phyloP scores from a whole-genome alignment of 2,113 vertebrate genomes.

The Microcebus ravelobensis region DNA sequence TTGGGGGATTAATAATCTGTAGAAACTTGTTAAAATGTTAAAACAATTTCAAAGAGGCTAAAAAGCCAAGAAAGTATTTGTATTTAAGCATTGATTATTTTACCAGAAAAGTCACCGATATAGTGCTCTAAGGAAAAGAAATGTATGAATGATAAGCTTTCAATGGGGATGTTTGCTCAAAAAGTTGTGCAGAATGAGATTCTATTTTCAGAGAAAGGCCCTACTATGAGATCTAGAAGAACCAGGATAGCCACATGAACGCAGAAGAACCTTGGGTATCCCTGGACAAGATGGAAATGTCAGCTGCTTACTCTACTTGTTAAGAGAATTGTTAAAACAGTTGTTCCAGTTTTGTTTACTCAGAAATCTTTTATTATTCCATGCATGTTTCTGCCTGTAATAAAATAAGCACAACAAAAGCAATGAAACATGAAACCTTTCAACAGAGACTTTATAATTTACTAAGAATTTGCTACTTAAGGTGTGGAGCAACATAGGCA shows the following conservation, averaged over 20 bases:
- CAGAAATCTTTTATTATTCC: not conserved
- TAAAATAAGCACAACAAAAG: not conserved
- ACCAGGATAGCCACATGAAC: not conserved
- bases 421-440: constrained; percentile 2
- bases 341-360: not conserved
- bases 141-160: not conserved
- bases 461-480: not conserved
- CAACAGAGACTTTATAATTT: not conserved
- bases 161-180: not conserved
- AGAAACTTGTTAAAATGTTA: not conserved
- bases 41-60: not conserved
- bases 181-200: not conserved
- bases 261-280: not conserved
- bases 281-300: not conserved
- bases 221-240: not conserved
- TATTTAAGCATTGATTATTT: not conserved
- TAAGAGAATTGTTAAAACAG: not conserved
- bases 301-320: not conserved
- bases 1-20: not conserved
- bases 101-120: not conserved
- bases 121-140: not conserved
- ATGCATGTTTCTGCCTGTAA: not conserved
- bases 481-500: not conserved
- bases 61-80: not conserved
- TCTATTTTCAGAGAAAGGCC: not conserved